Percentiles rank a stretch among this genome's conserved stretches.
phyloP scores from a whole-genome alignment of 2,888 invertebrate species.

The Pristionchus maxplancki region DNA sequence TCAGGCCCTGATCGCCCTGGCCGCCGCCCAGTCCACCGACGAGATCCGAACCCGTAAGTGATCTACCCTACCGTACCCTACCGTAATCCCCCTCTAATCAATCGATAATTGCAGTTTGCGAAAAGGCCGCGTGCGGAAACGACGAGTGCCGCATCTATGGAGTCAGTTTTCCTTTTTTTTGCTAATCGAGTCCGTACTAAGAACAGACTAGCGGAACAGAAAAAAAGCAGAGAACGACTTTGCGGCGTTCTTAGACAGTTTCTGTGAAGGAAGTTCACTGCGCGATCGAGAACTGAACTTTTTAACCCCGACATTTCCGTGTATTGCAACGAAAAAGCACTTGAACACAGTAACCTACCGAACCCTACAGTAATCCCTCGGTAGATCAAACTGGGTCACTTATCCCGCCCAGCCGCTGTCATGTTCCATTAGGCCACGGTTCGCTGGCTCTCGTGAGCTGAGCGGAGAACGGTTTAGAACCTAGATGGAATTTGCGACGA shows the following conservation, averaged over 20 bases:
- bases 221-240: neutral
- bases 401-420: neutral
- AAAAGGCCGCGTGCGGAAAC: slow-evolving; percentile 45
- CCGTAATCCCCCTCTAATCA: neutral
- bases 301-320: neutral
- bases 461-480: neutral
- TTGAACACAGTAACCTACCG: neutral
- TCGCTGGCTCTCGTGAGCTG: neutral
- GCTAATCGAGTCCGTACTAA: neutral
- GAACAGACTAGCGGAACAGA: slow-evolving; percentile 11
- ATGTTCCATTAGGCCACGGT: neutral
- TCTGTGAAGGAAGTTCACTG: neutral
- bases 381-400: slow-evolving; percentile 12
- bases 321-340: neutral
- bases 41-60: slow-evolving; percentile 23
- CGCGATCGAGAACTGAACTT: slow-evolving; percentile 5
- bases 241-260: neutral
- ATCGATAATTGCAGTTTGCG: slow-evolving; percentile 46
- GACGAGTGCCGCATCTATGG: slow-evolving; percentile 47
- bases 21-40: slow-evolving; percentile 16
- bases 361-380: neutral
- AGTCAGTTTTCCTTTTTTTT: slow-evolving; percentile 9
- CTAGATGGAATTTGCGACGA: neutral
- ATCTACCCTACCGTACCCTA: neutral
- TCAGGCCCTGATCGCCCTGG: slow-evolving; percentile 30